phyloP scores from a whole-genome alignment of 1,140 invertebrate genomes.

The Himalopsyche phryganea region DNA sequence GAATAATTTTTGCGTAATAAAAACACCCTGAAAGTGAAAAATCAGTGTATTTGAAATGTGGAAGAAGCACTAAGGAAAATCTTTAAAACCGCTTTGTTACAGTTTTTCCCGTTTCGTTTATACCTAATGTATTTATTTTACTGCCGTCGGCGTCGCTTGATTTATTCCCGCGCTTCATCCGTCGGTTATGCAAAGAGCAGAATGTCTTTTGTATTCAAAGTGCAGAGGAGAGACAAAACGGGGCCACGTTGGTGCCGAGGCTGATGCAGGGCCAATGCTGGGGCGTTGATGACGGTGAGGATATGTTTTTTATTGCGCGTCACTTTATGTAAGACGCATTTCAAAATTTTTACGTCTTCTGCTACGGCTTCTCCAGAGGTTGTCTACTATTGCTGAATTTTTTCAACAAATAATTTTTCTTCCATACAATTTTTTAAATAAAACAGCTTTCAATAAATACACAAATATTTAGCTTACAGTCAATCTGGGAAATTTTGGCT shows the following conservation, averaged over 20 bases:
- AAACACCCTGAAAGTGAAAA: not conserved
- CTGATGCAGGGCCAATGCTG: not conserved
- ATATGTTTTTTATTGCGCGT: constrained; percentile 26
- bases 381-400: no score
- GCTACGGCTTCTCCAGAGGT: not conserved
- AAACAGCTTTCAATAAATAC: no score
- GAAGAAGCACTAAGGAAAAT: constrained; percentile 7
- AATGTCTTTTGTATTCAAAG: constrained; percentile 22
- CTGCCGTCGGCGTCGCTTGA: constrained; percentile 15
- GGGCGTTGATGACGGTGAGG: constrained; percentile 16
- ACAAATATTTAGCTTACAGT: no score
- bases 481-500: no score
- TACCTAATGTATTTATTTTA: constrained; percentile 26
- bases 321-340: constrained; percentile 24
- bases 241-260: no score
- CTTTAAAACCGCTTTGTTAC: constrained; percentile 24
- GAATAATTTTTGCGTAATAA: not conserved
- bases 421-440: no score
- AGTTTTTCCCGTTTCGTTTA: constrained; percentile 7
- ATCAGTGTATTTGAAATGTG: not conserved
- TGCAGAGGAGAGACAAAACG: constrained; percentile 13
- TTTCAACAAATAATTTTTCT: no score
- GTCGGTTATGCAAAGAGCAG: constrained; percentile 23
- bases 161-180: constrained; percentile 22
- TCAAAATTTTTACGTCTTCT: constrained; percentile 20